These are phyloP conservation scores for Zhengitettix transpicula DNA, from an alignment of 2,888 invertebrate species.

Conservation along the genomic window DNA sequence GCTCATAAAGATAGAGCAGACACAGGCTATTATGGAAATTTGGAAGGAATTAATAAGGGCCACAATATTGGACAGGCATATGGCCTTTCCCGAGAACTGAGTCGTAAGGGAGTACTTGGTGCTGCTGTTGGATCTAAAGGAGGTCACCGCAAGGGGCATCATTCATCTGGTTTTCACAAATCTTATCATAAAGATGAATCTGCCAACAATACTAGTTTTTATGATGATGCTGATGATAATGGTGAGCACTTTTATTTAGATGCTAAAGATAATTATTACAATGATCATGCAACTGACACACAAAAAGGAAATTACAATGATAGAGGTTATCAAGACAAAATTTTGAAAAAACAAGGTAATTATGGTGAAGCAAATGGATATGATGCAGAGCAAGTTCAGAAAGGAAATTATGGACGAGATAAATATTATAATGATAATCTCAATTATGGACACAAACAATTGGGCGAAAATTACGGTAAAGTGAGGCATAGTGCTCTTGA, in stretches of 20 bases:
- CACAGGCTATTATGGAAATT: constrained; percentile 6
- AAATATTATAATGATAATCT: not conserved
- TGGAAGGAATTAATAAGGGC: constrained; percentile 6
- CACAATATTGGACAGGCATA: constrained; percentile 10
- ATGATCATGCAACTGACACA: constrained; percentile 2
- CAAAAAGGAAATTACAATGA: constrained; percentile 5
- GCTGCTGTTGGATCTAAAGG: constrained; percentile 8
- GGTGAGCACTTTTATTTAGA: constrained; percentile 8
- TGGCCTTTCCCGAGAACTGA: constrained; percentile 10
- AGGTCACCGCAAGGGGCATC: constrained; percentile 13
- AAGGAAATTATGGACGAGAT: not conserved
- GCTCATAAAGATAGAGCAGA: constrained; percentile 1
- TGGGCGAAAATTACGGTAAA: not conserved
- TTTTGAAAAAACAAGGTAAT: not conserved
- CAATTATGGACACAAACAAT: not conserved
- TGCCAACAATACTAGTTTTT: constrained; percentile 15
- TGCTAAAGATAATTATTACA: constrained; percentile 4
- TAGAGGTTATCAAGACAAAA: constrained; percentile 2
- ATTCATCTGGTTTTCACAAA: constrained; percentile 14
- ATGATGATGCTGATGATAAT: constrained; percentile 13
- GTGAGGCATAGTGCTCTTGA: not conserved
- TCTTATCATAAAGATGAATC: constrained; percentile 15
- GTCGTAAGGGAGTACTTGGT: constrained; percentile 9
- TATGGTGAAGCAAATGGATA: not conserved
- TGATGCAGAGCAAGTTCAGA: not conserved